Base-by-base conservation (phyloP, 2,797 vertebrate genomes). In the Acanthurus tractus region DNA sequence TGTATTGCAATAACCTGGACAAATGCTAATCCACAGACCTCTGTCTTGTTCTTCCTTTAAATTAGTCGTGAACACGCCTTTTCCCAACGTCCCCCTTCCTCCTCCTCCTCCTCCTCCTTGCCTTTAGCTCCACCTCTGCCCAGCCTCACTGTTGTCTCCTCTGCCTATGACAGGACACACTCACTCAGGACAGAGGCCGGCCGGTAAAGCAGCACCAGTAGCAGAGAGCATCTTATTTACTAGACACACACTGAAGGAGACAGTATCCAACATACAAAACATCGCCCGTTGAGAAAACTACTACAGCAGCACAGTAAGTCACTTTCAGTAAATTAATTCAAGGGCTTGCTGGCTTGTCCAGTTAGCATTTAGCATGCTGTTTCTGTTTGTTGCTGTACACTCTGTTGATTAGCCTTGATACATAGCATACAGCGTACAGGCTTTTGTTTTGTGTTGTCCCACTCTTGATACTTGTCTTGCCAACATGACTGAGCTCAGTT, bases 351-450 rank as follows among this genome's bases (percentile, higher is more conserved):
- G 53, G 63, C 23, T 42, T 57, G 25, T 74, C 48, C 52, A 57
- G 23, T 86, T 89, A 88, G 87, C 85, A 76, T 81, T 70, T 83
- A 88, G 89, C 84, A 78, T 77, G 64, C 34, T 68, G 66, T 63
- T 40, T 70, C 34, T n/a, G n/a, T n/a, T n/a, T 53, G 52, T 29
- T 66, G 57, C 64, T 81, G 53, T 49, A 15, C 49, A 67, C 10
- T 64, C 18, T 71, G 23, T 55, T 64, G 20, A 59, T 70, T 34
- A 73, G 62, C 55, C 15, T 48, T 54, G 18, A 25, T 25, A 25
- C 3, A 25, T 25, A 25, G 25, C 25, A 75, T 44, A 45, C 0
- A 42, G n/a, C 46, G 67, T n/a, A 25, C 34, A 66, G 56, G 23
- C 70, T 9, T 75, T 66, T 40, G 23, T 13, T 25, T 69, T 65